A percentile compares a stretch with the other conserved stretches of the same genome.
These are phyloP conservation scores for Masticophis lateralis DNA, from an alignment of 2,797 vertebrate species.

Conservation along the genomic window DNA sequence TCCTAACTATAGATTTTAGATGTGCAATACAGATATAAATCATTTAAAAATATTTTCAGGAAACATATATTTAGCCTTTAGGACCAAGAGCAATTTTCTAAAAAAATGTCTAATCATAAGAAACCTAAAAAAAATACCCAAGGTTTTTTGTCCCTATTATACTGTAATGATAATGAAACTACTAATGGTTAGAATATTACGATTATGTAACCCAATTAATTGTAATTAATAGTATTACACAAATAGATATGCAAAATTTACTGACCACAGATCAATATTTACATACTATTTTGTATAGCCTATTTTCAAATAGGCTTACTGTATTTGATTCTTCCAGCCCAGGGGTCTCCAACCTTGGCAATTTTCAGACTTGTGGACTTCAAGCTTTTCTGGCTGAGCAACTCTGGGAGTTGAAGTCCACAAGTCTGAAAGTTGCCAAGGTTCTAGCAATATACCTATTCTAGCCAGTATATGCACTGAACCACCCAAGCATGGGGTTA, in stretches of 20 bases:
- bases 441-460: too few species aligned
- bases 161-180: neutral
- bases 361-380: too few species aligned
- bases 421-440: too few species aligned
- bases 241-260: neutral
- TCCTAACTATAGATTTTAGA: neutral
- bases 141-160: neutral
- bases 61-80: neutral
- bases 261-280: neutral
- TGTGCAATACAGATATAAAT: neutral
- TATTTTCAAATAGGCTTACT: neutral
- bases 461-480: neutral
- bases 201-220: neutral
- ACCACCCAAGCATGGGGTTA: neutral
- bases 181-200: neutral
- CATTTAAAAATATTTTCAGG: neutral
- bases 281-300: neutral
- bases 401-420: too few species aligned
- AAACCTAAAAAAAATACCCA: neutral
- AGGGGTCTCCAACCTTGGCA: too few species aligned
- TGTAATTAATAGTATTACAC: neutral
- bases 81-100: neutral
- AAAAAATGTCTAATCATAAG: neutral
- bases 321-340: neutral
- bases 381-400: too few species aligned